Evolutionary conservation across 2,888 invertebrate species (phyloP).

Genomic region (Drosophila siamana): DNA sequence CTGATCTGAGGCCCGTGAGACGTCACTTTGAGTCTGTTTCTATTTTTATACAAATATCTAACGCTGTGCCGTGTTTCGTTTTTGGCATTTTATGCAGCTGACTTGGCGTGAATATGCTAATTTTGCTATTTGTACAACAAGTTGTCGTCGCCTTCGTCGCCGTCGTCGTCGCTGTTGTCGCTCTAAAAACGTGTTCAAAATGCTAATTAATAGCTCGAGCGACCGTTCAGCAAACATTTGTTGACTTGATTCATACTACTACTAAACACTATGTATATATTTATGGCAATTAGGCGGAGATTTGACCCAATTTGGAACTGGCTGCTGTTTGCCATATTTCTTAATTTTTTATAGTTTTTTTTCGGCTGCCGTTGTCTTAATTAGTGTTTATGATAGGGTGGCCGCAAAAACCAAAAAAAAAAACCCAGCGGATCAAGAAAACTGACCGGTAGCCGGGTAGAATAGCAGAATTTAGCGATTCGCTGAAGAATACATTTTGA

Average conservation of each 20-base stretch:
- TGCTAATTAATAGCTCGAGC: slow-evolving; percentile 63
- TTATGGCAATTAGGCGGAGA: slow-evolving; percentile 69
- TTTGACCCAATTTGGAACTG: slow-evolving; percentile 67
- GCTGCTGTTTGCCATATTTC: slow-evolving; percentile 1
- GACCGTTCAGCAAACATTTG: slow-evolving; percentile 47
- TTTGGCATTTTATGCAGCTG: slow-evolving; percentile 75
- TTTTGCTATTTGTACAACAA: slow-evolving; percentile 51
- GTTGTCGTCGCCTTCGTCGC: slow-evolving; percentile 10
- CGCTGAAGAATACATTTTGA: slow-evolving; percentile 75
- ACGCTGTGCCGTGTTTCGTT: slow-evolving; percentile 29
- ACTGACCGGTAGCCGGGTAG: slow-evolving; percentile 29
- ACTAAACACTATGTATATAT: slow-evolving; percentile 46
- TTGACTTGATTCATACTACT: slow-evolving; percentile 22
- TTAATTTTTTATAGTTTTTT: background rate
- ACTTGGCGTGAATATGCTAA: slow-evolving; percentile 77
- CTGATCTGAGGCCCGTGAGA: slow-evolving; percentile 18
- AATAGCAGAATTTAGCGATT: slow-evolving; percentile 47
- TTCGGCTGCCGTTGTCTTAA: slow-evolving; percentile 38
- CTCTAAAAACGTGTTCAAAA: slow-evolving; percentile 74
- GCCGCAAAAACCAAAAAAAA: slow-evolving; percentile 10
- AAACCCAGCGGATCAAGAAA: background rate
- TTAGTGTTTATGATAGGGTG: slow-evolving; percentile 42
- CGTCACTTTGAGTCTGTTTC: slow-evolving; percentile 39
- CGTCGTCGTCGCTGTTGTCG: slow-evolving; percentile 17
- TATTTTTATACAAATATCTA: slow-evolving; percentile 4